Percentiles rank a stretch among this genome's conserved stretches.
Conservation (phyloP, 2,797 vertebrate species). For the Mus minutoides region DNA sequence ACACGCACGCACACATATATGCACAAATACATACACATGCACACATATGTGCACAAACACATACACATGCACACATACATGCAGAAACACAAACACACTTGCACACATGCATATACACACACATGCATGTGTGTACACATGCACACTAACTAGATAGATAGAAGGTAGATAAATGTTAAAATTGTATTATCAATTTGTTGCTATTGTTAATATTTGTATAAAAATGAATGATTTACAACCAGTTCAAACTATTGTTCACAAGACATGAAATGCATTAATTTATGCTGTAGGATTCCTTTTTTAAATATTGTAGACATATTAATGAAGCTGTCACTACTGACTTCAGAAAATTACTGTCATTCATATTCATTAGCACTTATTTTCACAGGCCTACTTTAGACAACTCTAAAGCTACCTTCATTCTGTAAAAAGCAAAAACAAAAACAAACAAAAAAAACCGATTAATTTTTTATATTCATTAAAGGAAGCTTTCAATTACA, state of each 20-base stretch:
- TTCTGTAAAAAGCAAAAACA: background rate
- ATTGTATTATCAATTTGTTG: background rate
- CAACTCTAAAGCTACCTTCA: background rate
- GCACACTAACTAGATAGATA: background rate
- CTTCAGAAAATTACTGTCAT: background rate
- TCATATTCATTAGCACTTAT: background rate
- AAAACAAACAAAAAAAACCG: background rate
- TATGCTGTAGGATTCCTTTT: background rate
- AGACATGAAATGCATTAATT: background rate
- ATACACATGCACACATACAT: background rate
- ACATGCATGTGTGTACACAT: background rate
- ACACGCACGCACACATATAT: background rate
- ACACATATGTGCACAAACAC: background rate
- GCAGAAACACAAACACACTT: background rate
- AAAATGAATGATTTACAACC: background rate
- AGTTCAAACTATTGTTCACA: background rate
- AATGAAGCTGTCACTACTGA: slow-evolving; percentile 9
- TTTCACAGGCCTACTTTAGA: background rate
- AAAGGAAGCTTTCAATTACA: background rate
- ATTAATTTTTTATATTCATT: background rate
- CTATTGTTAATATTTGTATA: background rate
- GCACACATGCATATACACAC: background rate
- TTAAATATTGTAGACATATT: background rate
- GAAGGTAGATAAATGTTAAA: background rate
- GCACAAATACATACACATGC: background rate